A percentile compares a stretch with the other conserved stretches of the same genome.
These are phyloP conservation scores for Amblyraja radiata DNA, from an alignment of 2,797 vertebrate genomes.

Conservation along the genomic window DNA sequence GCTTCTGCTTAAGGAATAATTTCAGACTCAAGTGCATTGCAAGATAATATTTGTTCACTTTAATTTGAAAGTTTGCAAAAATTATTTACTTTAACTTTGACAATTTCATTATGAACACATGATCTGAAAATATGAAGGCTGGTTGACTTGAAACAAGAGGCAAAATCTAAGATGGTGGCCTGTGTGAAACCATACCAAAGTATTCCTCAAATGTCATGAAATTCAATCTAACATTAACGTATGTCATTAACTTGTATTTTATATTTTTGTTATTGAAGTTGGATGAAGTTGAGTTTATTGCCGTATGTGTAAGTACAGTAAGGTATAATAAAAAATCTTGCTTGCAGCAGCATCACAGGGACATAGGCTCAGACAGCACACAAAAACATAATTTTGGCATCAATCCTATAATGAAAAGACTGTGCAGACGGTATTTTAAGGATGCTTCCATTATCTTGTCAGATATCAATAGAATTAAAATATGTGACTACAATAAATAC, in stretches of 20 bases:
- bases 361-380: no score
- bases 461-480: background rate
- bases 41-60: background rate
- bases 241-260: background rate
- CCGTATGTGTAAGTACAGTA: no score
- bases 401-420: no score
- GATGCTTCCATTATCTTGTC: background rate
- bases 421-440: background rate
- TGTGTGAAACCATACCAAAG: background rate
- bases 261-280: background rate
- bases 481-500: background rate
- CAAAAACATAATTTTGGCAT: no score
- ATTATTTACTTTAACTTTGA: background rate
- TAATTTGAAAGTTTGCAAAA: background rate
- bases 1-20: background rate
- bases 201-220: background rate
- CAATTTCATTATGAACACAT: background rate
- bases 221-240: background rate
- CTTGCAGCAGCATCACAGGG: no score
- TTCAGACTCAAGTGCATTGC: background rate
- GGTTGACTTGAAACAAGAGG: background rate
- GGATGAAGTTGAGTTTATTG: no score
- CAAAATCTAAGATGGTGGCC: background rate
- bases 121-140: background rate
- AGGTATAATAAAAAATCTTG: no score